Base-by-base conservation (phyloP, 2,113 vertebrate species). In the Chaetodon auriga region DNA sequence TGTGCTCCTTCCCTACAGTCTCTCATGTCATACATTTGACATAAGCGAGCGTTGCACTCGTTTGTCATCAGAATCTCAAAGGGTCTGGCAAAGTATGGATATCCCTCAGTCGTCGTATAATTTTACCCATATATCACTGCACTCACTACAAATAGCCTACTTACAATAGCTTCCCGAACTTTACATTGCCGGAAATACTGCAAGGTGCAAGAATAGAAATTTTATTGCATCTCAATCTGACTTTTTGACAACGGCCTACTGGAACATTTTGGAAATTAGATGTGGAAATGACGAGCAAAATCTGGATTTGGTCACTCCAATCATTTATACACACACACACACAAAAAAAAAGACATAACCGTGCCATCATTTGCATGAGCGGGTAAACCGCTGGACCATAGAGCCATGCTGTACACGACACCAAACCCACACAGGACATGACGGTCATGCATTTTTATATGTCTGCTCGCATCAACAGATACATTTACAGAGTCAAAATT, bases 11-110 rank as follows among this genome's bases (percentile, higher is more conserved):
- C 85, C 72, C 78, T 82, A 9, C 43, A 82, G 46, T 64, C 71
- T 84, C 60, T 84, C 82, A 46, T 82, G 78, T 86, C 80, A 64
- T 61, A 57, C 75, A 51, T 83, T 89, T 77, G 68, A 89, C 87
- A 78, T 65, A 43, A 25, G 57, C 14, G 0, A 62, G 43, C 41
- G 57, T 83, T 65, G 55, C 61, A 46, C 53, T 81, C 16, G 7
- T 80, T 65, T 82, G 70, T 80, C 55, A 68, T 72, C 74, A 53
- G 57, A 43, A 65, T 62, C 38, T 51, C 3, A 73, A 64, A 63
- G 75, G 58, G 49, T 38, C 53, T 45, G 74, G 55, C 46, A 53
- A 30, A 57, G 18, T 13, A 66, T 53, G 35, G 46, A 58, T 51
- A 61, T 51, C 66, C 68, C 60, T 69, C 43, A 66, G 63, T 1